These are phyloP conservation scores for Chanos chanos DNA, from an alignment of 2,797 vertebrate genomes.

Conservation along the genomic window DNA sequence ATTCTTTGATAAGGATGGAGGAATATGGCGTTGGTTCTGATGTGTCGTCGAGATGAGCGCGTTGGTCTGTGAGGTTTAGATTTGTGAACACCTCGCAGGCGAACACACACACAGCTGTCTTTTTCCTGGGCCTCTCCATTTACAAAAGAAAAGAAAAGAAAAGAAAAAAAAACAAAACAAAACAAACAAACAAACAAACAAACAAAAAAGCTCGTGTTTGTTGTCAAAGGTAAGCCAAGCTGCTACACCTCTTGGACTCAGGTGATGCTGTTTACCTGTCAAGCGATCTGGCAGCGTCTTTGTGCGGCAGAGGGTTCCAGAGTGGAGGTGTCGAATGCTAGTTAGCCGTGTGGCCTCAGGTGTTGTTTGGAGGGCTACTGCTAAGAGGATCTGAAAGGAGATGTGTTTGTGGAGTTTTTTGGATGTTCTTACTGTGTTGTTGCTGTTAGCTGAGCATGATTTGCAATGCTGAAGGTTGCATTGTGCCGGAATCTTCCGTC, in stretches of 20 bases:
- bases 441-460: too few relatives aligned
- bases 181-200: too few relatives aligned
- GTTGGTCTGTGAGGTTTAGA: conserved; percentile 65
- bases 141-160: conserved; percentile 58
- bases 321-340: conserved; percentile 8
- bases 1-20: conserved; percentile 73
- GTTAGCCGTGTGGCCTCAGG: conserved; percentile 1
- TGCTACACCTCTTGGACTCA: conserved; percentile 56
- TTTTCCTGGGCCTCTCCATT: conserved; percentile 49
- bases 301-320: conserved; percentile 6
- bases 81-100: conserved; percentile 58
- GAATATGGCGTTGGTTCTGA: conserved; percentile 61
- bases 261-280: conserved; percentile 31
- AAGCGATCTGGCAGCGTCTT: conserved; percentile 29
- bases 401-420: too few relatives aligned
- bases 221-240: conserved; percentile 63
- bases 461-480: too few relatives aligned
- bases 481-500: too few relatives aligned
- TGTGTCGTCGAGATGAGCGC: conserved; percentile 71
- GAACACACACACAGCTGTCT: conserved; percentile 50
- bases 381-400: too few relatives aligned
- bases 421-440: too few relatives aligned
- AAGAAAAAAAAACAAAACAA: too few relatives aligned
- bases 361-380: too few relatives aligned
- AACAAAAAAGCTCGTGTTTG: conserved; percentile 60